These are phyloP conservation scores for Aphelenchoides bicaudatus DNA, from an alignment of 2,888 invertebrate genomes.

Conservation along the genomic window DNA sequence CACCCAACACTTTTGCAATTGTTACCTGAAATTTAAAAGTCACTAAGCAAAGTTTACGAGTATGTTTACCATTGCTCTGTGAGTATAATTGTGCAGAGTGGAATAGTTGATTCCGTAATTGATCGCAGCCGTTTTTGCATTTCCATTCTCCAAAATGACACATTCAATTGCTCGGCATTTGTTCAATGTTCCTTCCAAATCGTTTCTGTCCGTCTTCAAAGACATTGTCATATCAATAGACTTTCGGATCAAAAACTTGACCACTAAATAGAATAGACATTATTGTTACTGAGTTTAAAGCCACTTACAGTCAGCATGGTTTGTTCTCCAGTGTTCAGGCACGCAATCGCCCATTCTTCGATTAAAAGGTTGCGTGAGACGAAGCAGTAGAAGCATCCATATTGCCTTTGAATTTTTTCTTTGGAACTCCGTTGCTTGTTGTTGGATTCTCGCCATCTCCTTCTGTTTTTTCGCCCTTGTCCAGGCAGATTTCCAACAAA, in stretches of 20 bases:
- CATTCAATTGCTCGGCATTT: constrained; percentile 8
- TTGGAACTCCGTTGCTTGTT: no score
- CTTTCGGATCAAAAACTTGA: background rate
- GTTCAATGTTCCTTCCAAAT: background rate
- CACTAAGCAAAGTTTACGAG: no score
- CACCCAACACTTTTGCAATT: background rate
- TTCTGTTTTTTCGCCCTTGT: background rate
- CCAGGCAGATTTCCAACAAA: background rate
- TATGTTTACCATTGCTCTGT: constrained; percentile 7
- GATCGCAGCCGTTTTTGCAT: background rate
- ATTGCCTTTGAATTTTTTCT: background rate
- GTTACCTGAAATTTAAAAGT: no score
- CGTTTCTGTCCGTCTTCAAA: background rate
- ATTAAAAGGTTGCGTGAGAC: background rate
- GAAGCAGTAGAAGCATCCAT: background rate
- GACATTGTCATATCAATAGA: constrained; percentile 1
- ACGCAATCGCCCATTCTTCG: constrained; percentile 3
- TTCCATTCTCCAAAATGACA: constrained; percentile 9
- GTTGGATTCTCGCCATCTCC: background rate
- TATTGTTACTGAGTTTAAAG: background rate
- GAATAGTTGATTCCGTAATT: constrained; percentile 8
- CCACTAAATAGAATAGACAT: background rate
- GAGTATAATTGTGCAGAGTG: constrained; percentile 10
- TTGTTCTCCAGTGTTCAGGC: background rate
- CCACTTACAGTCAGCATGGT: constrained; percentile 4